Evolutionary conservation across 2,113 vertebrate species (phyloP), one percentile per base, ranked within the genome.

Genomic region (Petrocephalus zakoni): DNA sequence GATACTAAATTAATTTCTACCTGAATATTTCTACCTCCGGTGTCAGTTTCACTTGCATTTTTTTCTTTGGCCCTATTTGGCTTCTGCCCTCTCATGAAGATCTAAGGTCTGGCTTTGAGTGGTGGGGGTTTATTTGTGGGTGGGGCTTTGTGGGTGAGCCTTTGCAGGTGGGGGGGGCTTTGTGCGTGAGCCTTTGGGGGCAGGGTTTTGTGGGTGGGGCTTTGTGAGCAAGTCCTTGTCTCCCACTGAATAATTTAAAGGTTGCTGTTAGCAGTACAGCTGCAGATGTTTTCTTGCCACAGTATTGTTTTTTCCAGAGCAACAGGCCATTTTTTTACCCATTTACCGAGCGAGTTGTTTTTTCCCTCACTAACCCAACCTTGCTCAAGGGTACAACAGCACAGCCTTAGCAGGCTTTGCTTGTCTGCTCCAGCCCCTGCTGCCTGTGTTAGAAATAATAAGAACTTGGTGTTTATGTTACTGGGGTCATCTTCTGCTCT

Each of bases 231-330:
- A 17, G 34, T 78, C 29, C 34, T 94, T 93, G 93, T 93, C 94
- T 94, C 92, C 94, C 94, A 94, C 1, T 92, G 92, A 93, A 90
- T 91, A 91, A 75, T 52, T 89, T 91, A 51, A 13, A 75, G n/a
- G 61, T n/a, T 64, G 9, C n/a, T 25, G n/a, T 34, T 42, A 19
- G 0, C 0, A 42, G 34, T 78, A 42, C 72, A 19, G 34, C 9
- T 68, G 10, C 34, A 7, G 34, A 91, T 94, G 93, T 86, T 55
- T 21, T 29, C 3, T 86, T 88, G 37, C 21, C 29, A 42, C 25
- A 53, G 7, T 55, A 51, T 55, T 85, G 47, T 15, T 11, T 82
- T 85, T 21, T 29, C 46, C 10, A 85, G 82, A 52, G 46, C 82
- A 25, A 25, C 49, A n/a, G 29, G 72, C 72, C 15, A 78, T 78